These are phyloP conservation scores for Talpa occidentalis DNA, from an alignment of 2,113 vertebrate genomes.

Conservation along the genomic window DNA sequence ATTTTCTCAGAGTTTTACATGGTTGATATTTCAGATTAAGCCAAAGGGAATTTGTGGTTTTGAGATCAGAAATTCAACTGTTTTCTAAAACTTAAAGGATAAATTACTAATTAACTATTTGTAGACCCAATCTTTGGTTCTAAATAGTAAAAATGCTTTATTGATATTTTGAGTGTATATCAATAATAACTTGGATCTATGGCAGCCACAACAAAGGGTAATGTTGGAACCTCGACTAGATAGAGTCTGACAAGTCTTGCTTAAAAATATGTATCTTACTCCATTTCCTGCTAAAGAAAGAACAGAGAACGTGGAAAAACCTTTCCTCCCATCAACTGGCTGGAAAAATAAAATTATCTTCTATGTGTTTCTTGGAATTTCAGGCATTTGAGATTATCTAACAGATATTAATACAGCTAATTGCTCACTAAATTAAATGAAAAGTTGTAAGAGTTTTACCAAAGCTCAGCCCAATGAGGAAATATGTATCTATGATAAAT, in stretches of 20 bases:
- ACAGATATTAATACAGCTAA: background rate
- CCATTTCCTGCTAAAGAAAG: slow-evolving; percentile 18
- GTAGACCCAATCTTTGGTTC: background rate
- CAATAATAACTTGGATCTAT: background rate
- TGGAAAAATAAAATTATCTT: slow-evolving; percentile 65
- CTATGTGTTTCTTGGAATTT: slow-evolving; percentile 46
- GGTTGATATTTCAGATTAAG: slow-evolving; percentile 40
- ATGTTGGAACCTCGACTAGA: background rate
- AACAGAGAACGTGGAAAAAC: background rate
- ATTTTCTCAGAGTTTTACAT: slow-evolving; percentile 60
- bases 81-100: slow-evolving; percentile 58
- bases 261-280: slow-evolving; percentile 48
- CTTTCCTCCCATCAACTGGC: slow-evolving; percentile 75
- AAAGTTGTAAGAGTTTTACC: slow-evolving; percentile 48
- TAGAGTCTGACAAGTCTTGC: slow-evolving; percentile 51
- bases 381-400: background rate
- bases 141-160: slow-evolving; percentile 15
- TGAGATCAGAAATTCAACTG: slow-evolving; percentile 52
- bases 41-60: slow-evolving; percentile 59
- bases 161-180: slow-evolving; percentile 26
- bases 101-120: slow-evolving; percentile 28
- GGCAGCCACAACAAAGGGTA: background rate
- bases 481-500: background rate
- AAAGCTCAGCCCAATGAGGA: slow-evolving; percentile 23
- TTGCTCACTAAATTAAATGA: slow-evolving; percentile 16